phyloP scores from a whole-genome alignment of 2,113 vertebrate species.

The Edolisoma coerulescens region DNA sequence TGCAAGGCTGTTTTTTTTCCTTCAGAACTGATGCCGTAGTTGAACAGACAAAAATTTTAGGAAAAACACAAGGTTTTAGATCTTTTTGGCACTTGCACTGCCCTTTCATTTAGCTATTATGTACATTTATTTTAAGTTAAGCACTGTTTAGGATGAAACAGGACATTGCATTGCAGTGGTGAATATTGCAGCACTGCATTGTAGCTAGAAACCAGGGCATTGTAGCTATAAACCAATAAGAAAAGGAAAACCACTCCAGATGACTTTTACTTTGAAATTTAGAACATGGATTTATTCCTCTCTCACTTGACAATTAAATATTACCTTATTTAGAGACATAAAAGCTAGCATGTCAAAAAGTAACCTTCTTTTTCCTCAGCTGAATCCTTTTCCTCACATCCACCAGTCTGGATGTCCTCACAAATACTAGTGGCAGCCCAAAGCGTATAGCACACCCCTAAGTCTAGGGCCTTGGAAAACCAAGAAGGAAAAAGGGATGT shows the following conservation, averaged over 20 bases:
- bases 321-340: not conserved
- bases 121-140: not conserved
- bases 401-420: not conserved
- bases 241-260: not conserved
- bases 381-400: not conserved
- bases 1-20: accelerated
- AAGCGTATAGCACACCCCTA: not conserved
- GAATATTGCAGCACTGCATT: not conserved
- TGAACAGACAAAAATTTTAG: not conserved
- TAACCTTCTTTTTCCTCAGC: accelerated
- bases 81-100: not conserved
- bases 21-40: not conserved
- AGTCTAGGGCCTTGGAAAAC: not conserved
- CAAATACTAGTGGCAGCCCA: not conserved
- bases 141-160: not conserved
- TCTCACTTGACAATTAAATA: not conserved
- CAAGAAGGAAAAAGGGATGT: not conserved
- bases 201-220: not conserved
- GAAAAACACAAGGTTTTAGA: not conserved
- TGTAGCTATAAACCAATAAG: not conserved
- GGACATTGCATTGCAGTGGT: not conserved
- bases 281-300: not conserved
- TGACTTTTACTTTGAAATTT: not conserved
- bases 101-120: not conserved
- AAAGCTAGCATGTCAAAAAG: not conserved